phyloP scores from a whole-genome alignment of 1,140 invertebrate species.

The Brachionus calyciflorus region DNA sequence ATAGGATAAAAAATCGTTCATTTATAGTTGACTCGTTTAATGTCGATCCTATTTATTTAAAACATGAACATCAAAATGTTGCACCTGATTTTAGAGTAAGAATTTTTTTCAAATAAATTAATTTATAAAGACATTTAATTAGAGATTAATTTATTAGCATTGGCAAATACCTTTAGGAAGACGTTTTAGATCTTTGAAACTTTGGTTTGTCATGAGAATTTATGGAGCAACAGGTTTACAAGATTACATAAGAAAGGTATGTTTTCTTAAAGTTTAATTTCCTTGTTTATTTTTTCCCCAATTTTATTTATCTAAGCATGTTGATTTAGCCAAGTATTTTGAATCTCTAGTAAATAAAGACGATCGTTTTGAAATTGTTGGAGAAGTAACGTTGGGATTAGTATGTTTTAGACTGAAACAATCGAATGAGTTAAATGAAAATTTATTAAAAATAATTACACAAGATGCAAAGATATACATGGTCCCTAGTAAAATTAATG shows the following conservation, averaged over 20 bases:
- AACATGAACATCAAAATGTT: conserved; percentile 61
- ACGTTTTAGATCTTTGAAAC: conserved; percentile 82
- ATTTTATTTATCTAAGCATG: conserved; percentile 61
- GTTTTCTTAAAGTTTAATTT: conserved; percentile 6
- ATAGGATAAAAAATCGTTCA: conserved; percentile 64
- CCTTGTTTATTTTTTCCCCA: background rate
- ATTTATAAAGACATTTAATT: background rate
- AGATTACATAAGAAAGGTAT: conserved; percentile 71
- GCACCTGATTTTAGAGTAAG: conserved; percentile 64
- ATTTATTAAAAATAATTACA: conserved; percentile 73
- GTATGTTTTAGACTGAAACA: conserved; percentile 79
- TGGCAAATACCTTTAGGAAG: conserved; percentile 89
- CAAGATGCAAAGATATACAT: conserved; percentile 77
- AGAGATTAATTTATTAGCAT: conserved; percentile 64
- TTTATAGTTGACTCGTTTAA: conserved; percentile 75
- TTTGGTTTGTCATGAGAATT: conserved; percentile 85
- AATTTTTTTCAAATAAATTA: background rate
- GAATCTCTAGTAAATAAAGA: conserved; percentile 70
- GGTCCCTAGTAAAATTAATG: conserved; percentile 68
- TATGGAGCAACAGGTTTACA: conserved; percentile 78
- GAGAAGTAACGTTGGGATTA: conserved; percentile 85
- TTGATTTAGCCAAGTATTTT: conserved; percentile 74
- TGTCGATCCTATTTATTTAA: conserved; percentile 83
- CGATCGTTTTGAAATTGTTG: conserved; percentile 82
- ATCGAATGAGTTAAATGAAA: conserved; percentile 70